These are phyloP conservation scores for Solenopsis fugax DNA, from an alignment of 1,140 invertebrate genomes.

Conservation along the genomic window DNA sequence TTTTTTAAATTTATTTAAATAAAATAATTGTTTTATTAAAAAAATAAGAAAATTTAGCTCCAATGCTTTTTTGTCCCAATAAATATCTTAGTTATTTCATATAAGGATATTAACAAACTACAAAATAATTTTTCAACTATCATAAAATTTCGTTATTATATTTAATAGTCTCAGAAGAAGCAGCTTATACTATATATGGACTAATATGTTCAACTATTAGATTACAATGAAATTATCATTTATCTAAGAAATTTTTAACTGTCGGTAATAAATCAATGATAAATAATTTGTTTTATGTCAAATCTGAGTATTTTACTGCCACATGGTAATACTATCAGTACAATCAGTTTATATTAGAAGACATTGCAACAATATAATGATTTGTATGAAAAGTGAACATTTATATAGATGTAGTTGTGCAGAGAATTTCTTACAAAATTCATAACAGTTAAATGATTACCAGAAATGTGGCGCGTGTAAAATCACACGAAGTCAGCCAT, in stretches of 20 bases:
- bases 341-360: slow-evolving; percentile 38
- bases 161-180: slow-evolving; percentile 25
- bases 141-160: not conserved
- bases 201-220: not conserved
- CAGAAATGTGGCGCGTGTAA: slow-evolving; percentile 61
- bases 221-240: slow-evolving; percentile 39
- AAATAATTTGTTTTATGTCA: slow-evolving; percentile 28
- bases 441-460: slow-evolving; percentile 53
- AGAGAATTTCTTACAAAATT: slow-evolving; percentile 62
- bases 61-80: not conserved
- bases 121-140: not conserved
- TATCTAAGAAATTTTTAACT: slow-evolving; percentile 26
- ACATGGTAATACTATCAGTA: slow-evolving; percentile 63
- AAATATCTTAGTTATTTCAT: not conserved
- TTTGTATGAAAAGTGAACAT: slow-evolving; percentile 57
- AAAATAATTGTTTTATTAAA: not conserved
- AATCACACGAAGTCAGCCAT: slow-evolving; percentile 24
- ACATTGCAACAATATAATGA: slow-evolving; percentile 24
- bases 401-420: slow-evolving; percentile 58
- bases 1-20: not conserved
- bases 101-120: slow-evolving; percentile 6
- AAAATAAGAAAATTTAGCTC: not conserved
- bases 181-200: slow-evolving; percentile 6
- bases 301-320: slow-evolving; percentile 67
- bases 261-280: not conserved